Percentiles rank a stretch among this genome's conserved stretches.
Conservation (phyloP, 2,888 invertebrate species). For the Amiota communis region DNA sequence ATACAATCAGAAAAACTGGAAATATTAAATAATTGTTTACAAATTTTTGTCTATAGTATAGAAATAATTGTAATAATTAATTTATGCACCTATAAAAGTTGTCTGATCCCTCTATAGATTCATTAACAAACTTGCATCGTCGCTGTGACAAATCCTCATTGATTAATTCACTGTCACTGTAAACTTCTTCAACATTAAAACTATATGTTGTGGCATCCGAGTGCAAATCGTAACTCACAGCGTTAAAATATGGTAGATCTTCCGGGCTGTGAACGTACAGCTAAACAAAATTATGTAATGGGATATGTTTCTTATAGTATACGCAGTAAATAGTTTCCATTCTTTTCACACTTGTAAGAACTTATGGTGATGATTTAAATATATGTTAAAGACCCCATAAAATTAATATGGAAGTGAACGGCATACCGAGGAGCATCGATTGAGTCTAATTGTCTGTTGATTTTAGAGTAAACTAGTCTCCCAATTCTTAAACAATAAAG, state of each 20-base stretch:
- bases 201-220: constrained; percentile 46
- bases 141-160: constrained; percentile 54
- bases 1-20: constrained; percentile 63
- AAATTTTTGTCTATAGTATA: not conserved
- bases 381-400: no score
- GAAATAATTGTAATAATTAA: not conserved
- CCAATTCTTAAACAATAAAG: no score
- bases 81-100: constrained; percentile 47
- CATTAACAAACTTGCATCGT: constrained; percentile 63
- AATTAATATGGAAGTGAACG: no score
- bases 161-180: constrained; percentile 57
- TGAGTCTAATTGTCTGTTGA: no score
- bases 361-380: no score
- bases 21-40: not conserved
- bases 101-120: constrained; percentile 36
- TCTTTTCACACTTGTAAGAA: no score
- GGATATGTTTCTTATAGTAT: no score
- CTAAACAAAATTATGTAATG: constrained; percentile 38
- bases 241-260: constrained; percentile 65
- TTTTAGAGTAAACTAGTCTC: no score
- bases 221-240: constrained; percentile 47
- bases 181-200: constrained; percentile 61
- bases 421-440: no score
- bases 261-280: constrained; percentile 67
- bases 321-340: no score